These are phyloP conservation scores for Sylvilagus bachmani DNA, from an alignment of 2,113 vertebrate genomes.

Conservation along the genomic window DNA sequence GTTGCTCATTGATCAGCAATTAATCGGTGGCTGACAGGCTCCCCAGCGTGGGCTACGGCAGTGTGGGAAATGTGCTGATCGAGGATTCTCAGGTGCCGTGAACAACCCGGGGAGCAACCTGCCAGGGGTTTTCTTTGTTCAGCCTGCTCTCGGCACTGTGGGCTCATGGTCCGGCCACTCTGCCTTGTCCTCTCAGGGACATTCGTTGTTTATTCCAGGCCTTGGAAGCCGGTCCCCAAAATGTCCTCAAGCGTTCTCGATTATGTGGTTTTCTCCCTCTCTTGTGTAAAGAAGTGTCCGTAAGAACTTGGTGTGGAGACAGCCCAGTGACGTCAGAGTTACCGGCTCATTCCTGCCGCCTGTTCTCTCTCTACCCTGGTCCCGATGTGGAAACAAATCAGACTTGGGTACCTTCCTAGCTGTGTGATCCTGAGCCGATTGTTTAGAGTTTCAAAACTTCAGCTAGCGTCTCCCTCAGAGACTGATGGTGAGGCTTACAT, in stretches of 20 bases:
- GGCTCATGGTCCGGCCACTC: slow-evolving; percentile 58
- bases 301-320: slow-evolving; percentile 39
- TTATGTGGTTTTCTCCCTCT: slow-evolving; percentile 63
- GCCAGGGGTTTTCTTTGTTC: slow-evolving; percentile 69
- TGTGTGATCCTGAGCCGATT: not conserved
- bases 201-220: slow-evolving; percentile 51
- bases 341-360: not conserved
- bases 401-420: not conserved
- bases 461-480: not conserved
- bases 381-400: not conserved
- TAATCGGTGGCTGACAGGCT: slow-evolving; percentile 56
- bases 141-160: slow-evolving; percentile 38
- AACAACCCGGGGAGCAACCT: slow-evolving; percentile 72
- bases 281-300: slow-evolving; percentile 39
- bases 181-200: slow-evolving; percentile 36
- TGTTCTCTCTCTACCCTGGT: not conserved
- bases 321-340: not conserved
- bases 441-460: not conserved
- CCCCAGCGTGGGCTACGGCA: not conserved
- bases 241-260: slow-evolving; percentile 34
- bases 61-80: slow-evolving; percentile 85
- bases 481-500: not conserved
- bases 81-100: slow-evolving; percentile 74
- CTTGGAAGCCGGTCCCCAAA: slow-evolving; percentile 28
- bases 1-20: slow-evolving; percentile 77